Percentiles rank a stretch among this genome's conserved stretches.
phyloP scores from a whole-genome alignment of 1,140 invertebrate genomes.

The Neodiprion fabricii region DNA sequence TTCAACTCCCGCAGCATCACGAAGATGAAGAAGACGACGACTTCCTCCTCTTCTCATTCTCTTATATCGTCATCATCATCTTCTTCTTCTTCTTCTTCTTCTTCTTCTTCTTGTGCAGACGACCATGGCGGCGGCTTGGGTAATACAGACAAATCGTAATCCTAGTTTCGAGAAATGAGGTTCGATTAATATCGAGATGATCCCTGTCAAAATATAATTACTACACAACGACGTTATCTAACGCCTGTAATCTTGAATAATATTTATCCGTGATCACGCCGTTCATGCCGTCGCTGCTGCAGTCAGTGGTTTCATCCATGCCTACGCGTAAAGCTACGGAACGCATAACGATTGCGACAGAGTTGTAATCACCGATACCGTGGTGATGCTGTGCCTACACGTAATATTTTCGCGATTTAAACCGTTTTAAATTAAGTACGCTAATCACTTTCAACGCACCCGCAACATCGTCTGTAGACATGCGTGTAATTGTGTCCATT shows the following conservation, averaged over 20 bases:
- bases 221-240: constrained; percentile 33
- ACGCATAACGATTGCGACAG: no score
- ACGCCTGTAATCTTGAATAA: constrained; percentile 57
- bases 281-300: no score
- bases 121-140: constrained; percentile 12
- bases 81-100: not conserved
- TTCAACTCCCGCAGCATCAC: not conserved
- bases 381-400: no score
- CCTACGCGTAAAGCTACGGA: not conserved
- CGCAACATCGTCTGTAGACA: no score
- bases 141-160: constrained; percentile 61
- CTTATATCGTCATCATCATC: not conserved
- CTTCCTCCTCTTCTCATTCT: not conserved
- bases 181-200: constrained; percentile 58
- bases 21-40: no score
- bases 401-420: no score
- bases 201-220: constrained; percentile 53
- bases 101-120: no score
- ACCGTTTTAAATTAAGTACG: no score
- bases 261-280: constrained; percentile 39
- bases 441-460: no score
- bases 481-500: no score
- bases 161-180: constrained; percentile 46
- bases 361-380: no score
- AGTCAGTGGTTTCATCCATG: not conserved